These are phyloP conservation scores for Lichenostomus cassidix DNA, from an alignment of 2,113 vertebrate species.

Conservation along the genomic window DNA sequence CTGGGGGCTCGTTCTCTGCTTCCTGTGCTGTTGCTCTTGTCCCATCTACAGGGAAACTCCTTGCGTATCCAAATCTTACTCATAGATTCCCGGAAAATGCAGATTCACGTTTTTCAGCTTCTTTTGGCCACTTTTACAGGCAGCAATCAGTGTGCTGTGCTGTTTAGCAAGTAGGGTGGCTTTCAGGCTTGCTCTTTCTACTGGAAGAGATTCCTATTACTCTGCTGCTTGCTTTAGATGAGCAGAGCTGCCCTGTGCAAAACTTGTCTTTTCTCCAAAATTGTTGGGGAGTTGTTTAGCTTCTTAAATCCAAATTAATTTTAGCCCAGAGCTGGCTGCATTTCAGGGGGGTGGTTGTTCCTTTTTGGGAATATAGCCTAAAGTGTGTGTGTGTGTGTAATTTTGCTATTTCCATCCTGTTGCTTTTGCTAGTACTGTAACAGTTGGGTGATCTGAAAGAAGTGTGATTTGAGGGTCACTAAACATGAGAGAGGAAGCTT, in stretches of 20 bases:
- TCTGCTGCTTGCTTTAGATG: background rate
- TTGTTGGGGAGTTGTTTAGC: background rate
- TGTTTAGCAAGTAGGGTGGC: background rate
- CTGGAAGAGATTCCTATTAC: background rate
- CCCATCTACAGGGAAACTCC: background rate
- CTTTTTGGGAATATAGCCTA: background rate
- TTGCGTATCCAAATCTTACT: background rate
- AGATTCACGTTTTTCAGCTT: background rate
- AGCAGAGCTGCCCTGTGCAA: background rate
- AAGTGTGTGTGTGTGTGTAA: background rate
- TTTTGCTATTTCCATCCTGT: background rate
- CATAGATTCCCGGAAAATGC: background rate
- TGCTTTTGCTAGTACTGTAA: constrained; percentile 40
- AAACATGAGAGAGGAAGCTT: background rate
- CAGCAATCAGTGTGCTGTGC: background rate
- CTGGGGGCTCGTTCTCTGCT: fast-evolving
- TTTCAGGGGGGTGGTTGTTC: background rate
- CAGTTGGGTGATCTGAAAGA: constrained; percentile 38
- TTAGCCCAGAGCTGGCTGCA: background rate
- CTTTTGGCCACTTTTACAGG: background rate
- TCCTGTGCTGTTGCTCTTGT: background rate
- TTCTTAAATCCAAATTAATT: background rate
- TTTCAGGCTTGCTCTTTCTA: background rate
- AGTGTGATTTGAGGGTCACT: constrained; percentile 41
- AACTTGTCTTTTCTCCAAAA: background rate